phyloP scores from a whole-genome alignment of 1,140 invertebrate species.

The Marisa cornuarietis region DNA sequence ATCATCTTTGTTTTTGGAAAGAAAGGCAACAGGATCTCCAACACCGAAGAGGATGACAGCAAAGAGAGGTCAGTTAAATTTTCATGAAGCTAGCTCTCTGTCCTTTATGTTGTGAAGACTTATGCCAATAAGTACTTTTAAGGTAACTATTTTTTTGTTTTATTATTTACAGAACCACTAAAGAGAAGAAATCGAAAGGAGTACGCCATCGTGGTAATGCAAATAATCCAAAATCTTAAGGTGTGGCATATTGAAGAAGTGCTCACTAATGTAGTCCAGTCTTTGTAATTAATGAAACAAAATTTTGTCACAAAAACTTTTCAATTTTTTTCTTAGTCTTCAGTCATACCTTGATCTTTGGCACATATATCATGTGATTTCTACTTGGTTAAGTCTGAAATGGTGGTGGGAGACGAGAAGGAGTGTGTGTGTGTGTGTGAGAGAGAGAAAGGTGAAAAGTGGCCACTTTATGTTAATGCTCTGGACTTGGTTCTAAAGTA shows the following conservation, averaged over 20 bases:
- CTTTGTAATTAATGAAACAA: not conserved
- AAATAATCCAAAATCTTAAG: not conserved
- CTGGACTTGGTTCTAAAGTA: too few relatives aligned
- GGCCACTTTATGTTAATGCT: too few relatives aligned
- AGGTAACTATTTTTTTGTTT: not conserved
- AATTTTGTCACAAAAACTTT: too few relatives aligned
- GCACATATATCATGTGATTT: too few relatives aligned
- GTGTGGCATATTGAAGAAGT: not conserved
- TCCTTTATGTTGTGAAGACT: too few relatives aligned
- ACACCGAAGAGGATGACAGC: constrained; percentile 55
- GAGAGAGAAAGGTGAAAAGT: too few relatives aligned
- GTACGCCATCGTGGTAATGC: not conserved
- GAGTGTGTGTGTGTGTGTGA: too few relatives aligned
- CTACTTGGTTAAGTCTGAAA: too few relatives aligned
- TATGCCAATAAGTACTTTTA: not conserved
- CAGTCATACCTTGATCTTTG: too few relatives aligned
- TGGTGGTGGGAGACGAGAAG: too few relatives aligned
- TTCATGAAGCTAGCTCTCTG: not conserved
- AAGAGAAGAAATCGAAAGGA: not conserved
- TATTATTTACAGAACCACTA: not conserved
- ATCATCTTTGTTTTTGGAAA: constrained; percentile 90
- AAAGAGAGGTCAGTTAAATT: constrained; percentile 40
- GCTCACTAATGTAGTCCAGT: not conserved
- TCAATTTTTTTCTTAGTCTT: too few relatives aligned
- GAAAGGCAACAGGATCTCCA: constrained; percentile 57